These are phyloP conservation scores for Micropterix aruncella DNA, from an alignment of 2,888 invertebrate genomes.

Conservation along the genomic window DNA sequence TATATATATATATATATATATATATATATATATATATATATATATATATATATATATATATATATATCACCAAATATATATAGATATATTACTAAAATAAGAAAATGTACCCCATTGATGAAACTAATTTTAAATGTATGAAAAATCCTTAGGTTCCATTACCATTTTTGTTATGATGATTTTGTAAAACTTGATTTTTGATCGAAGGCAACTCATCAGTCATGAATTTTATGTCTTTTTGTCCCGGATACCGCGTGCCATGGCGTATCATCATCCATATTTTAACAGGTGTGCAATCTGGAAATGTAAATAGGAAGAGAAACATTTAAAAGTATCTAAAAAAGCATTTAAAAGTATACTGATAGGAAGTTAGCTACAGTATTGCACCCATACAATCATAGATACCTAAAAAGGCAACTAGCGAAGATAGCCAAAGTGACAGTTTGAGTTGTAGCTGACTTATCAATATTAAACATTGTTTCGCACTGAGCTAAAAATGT, in stretches of 20 bases:
- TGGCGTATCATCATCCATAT: conserved; percentile 67
- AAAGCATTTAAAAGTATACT: too few species aligned
- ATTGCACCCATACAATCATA: too few species aligned
- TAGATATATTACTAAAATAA: background rate
- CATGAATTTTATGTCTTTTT: conserved; percentile 38
- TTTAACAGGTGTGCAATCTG: conserved; percentile 49
- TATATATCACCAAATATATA: background rate
- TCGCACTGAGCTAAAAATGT: too few species aligned
- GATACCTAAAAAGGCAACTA: too few species aligned
- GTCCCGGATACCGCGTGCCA: conserved; percentile 61
- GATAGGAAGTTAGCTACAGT: too few species aligned
- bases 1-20: background rate
- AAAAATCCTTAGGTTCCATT: too few species aligned
- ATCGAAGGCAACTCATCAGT: conserved; percentile 13
- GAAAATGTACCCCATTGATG: background rate
- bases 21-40: background rate
- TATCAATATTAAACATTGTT: too few species aligned
- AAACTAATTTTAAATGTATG: too few species aligned
- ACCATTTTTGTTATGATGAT: background rate
- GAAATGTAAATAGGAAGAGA: conserved; percentile 9
- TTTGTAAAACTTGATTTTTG: background rate
- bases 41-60: background rate
- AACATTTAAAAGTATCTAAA: too few species aligned
- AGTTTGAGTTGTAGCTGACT: too few species aligned
- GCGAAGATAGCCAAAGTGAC: too few species aligned